These are phyloP conservation scores for Muschampia staudingeri DNA, from an alignment of 2,888 invertebrate species.

Conservation along the genomic window DNA sequence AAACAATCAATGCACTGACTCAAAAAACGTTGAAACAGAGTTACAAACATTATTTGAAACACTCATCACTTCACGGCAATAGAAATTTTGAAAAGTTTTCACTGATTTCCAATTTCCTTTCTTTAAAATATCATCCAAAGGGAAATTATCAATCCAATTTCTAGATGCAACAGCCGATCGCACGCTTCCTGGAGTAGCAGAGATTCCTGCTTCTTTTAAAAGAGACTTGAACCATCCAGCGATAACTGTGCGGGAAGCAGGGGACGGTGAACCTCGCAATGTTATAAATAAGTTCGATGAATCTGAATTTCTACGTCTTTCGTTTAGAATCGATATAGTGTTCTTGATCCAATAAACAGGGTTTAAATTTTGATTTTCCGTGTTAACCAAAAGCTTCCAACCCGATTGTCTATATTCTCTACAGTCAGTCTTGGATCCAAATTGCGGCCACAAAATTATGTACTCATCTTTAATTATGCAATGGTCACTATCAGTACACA, in stretches of 20 bases:
- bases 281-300: neutral
- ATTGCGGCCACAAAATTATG: slow-evolving; percentile 2
- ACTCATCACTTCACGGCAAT: slow-evolving; percentile 3
- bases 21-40: neutral
- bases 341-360: neutral
- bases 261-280: neutral
- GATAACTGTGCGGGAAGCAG: slow-evolving; percentile 10
- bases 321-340: neutral
- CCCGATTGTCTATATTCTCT: neutral
- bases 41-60: neutral
- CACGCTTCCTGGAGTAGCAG: slow-evolving; percentile 8
- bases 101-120: slow-evolving; percentile 6
- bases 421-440: slow-evolving; percentile 6
- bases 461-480: neutral
- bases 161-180: neutral
- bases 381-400: neutral
- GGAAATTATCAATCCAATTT: neutral
- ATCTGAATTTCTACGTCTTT: neutral
- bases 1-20: neutral
- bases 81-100: neutral
- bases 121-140: slow-evolving; percentile 3
- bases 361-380: slow-evolving; percentile 6
- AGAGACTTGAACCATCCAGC: slow-evolving; percentile 1
- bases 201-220: neutral
- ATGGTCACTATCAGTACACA: neutral